A percentile compares a stretch with the other conserved stretches of the same genome.
Conservation (phyloP, 2,797 vertebrate genomes). For the Gorsachius magnificus region DNA sequence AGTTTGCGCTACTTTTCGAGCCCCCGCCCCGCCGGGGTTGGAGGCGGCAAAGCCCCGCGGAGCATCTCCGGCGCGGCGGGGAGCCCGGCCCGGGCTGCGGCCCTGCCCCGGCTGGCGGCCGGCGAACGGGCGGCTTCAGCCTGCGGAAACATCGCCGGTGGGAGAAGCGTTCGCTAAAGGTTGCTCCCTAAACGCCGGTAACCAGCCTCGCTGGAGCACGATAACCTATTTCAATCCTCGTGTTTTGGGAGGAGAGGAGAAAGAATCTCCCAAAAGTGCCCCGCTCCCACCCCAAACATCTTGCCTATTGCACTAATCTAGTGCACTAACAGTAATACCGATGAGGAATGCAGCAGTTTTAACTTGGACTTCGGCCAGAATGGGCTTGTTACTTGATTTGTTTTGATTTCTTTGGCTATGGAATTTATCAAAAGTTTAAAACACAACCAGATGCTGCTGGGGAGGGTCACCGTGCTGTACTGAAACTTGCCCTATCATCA, state of each 20-base stretch:
- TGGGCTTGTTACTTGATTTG: slow-evolving; percentile 54
- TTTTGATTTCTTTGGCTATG: slow-evolving; percentile 62
- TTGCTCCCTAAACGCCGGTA: background rate
- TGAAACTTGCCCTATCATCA: slow-evolving; percentile 18
- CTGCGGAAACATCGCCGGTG: background rate
- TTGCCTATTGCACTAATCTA: slow-evolving; percentile 3
- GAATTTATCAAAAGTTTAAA: slow-evolving; percentile 70
- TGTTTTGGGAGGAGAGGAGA: slow-evolving; percentile 26
- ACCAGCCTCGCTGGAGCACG: background rate
- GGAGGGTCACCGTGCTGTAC: background rate
- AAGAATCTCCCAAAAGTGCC: background rate
- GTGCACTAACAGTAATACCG: slow-evolving; percentile 4
- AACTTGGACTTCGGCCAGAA: slow-evolving; percentile 15
- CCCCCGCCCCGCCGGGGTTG: background rate
- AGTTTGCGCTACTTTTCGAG: background rate
- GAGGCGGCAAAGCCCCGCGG: background rate
- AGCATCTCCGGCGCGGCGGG: background rate
- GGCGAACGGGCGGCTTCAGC: background rate
- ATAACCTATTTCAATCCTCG: slow-evolving; percentile 25
- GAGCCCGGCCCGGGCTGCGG: background rate
- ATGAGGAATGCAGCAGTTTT: slow-evolving; percentile 15
- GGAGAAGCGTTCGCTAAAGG: background rate
- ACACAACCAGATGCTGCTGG: slow-evolving; percentile 23
- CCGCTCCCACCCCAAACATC: background rate
- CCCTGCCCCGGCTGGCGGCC: background rate